Evolutionary conservation across 2,888 invertebrate species (phyloP), one percentile per base, ranked within the genome.

Genomic region (Pilophorus perplexus): DNA sequence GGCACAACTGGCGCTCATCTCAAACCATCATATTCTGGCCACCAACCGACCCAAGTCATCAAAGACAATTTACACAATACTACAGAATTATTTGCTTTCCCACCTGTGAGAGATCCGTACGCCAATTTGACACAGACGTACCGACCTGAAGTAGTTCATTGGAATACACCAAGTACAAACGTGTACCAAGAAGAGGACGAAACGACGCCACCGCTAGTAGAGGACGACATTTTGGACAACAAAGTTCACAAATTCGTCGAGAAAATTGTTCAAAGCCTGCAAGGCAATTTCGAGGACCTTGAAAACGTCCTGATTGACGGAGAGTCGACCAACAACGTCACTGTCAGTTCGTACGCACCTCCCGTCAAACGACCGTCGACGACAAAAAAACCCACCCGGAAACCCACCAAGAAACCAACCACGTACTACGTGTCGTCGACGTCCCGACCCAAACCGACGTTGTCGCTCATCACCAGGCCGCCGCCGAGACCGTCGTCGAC

Each of bases 91-190:
- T 85, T 85, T 33, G 90, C 90, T 73, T 92, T 92, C 79, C 91
- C 91, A 14, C 91, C 91, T 0, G 91, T 90, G 0, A 82, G 91
- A 50, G 90, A 91, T 76, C 91, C 91, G 0, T 86, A 90, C 78
- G 78, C 90, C 0, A 90, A 90, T 69, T 84, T 85, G 72, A 86
- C 88, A 0, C 80, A 81, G 0, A 79, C 81, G 22, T 78, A 78
- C 54, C 76, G 77, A 27, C 74, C 74, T 5, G 70, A 70, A 16
- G 64, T 71, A n/a, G 65, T 67, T 8, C 65, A 69, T 6, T 70
- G 71, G 55, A 70, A 70, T 12, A 71, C 71, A 4, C 66, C 68
- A 8, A 68, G 69, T 16, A 81, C 81, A 50, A 82, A 81, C 50
- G 78, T 83, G 25, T 79, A 79, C 0, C 84, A 85, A 22, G 77